Evolutionary conservation across 2,888 invertebrate genomes (phyloP).

Genomic region (Dilophus febrilis): DNA sequence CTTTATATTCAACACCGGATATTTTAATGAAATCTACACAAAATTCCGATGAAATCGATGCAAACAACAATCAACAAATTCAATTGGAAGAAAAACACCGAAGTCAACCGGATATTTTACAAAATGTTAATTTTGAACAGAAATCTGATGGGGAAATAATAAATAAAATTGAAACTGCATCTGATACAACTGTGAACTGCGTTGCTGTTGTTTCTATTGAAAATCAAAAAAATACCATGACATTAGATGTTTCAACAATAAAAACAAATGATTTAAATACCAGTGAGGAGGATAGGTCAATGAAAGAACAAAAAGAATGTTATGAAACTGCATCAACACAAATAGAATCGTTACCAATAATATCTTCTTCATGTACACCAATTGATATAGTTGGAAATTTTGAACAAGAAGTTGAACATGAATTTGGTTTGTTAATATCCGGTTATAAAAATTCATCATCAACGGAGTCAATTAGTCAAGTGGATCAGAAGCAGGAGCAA

Average conservation of each 20-base stretch:
- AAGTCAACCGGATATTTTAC: conserved; percentile 5
- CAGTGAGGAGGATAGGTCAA: no score
- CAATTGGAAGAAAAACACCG: background rate
- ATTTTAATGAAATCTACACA: conserved; percentile 19
- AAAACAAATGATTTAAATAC: no score
- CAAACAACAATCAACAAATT: conserved; percentile 1
- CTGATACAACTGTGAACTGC: no score
- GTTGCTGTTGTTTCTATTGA: no score
- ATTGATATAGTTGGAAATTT: conserved; percentile 27
- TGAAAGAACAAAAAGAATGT: no score
- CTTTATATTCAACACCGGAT: conserved; percentile 20
- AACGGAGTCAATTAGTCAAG: no score
- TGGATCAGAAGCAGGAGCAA: no score
- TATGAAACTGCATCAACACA: no score
- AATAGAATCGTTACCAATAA: no score
- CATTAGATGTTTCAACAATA: background rate
- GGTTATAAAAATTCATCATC: conserved; percentile 18
- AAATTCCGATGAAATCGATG: conserved; percentile 1
- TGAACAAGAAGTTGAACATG: conserved; percentile 24
- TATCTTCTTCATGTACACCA: conserved; percentile 12
- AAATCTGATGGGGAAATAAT: background rate
- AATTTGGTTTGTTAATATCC: conserved; percentile 24
- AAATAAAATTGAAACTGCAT: no score
- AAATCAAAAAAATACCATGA: background rate
- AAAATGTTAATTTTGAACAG: background rate